A percentile compares a stretch with the other conserved stretches of the same genome.
These are phyloP conservation scores for Python bivittatus DNA, from an alignment of 2,113 vertebrate genomes.

Conservation along the genomic window DNA sequence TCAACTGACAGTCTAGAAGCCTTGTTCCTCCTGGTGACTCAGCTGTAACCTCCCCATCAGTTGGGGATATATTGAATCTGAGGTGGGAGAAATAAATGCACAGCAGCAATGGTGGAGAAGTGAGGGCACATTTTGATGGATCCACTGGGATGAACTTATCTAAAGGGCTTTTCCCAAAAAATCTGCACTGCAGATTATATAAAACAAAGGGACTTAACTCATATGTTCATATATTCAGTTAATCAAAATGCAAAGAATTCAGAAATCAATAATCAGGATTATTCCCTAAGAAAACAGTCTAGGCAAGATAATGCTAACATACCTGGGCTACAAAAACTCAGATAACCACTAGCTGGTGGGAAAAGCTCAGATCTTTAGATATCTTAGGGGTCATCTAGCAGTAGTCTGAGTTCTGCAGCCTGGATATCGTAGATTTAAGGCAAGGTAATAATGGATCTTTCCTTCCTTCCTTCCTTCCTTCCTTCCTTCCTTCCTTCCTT, in stretches of 20 bases:
- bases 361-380: not conserved
- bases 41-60: not conserved
- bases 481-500: not conserved
- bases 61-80: not conserved
- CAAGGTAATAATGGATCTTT: too few relatives aligned
- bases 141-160: not conserved
- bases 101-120: not conserved
- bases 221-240: not conserved
- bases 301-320: not conserved
- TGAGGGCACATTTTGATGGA: not conserved
- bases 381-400: not conserved
- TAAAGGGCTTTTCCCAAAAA: not conserved
- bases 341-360: not conserved
- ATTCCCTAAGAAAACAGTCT: not conserved
- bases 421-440: not conserved
- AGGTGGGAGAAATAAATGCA: not conserved
- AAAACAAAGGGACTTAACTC: not conserved
- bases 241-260: not conserved
- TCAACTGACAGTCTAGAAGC: not conserved
- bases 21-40: not conserved
- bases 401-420: not conserved
- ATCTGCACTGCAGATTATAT: not conserved
- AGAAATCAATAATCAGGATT: not conserved
- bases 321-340: not conserved
- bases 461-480: not conserved